Base-by-base conservation (phyloP, 2,113 vertebrate species). In the Barbus barbus region DNA sequence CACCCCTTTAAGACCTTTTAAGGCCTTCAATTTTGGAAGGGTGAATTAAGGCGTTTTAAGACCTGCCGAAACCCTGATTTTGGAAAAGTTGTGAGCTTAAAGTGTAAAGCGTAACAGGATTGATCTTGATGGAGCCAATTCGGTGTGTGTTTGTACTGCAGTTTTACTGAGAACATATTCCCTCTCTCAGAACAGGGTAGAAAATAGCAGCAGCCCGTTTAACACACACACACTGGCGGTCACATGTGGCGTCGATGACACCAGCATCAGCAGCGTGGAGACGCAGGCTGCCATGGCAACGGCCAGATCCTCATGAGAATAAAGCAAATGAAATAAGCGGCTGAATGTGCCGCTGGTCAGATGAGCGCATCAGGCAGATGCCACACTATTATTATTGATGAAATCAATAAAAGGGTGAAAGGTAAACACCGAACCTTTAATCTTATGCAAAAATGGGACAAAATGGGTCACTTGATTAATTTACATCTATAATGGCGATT, bases 261-360 rank as follows among this genome's bases (percentile, higher is more conserved):
- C 67, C 76, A 38, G 69, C 67, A 9, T 26, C 20, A 18, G 56
- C 67, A 5, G 61, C 13, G 2, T 11, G 58, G 56, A 78, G 46
- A 16, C 31, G 2, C 18, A 11, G 9, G 83, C 24, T 71, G 36
- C 78, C 71, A 87, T 84, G 78, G 82, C 69, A 84, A 87, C 82
- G 1, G 4, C 5, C 48, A 72, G 31, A 79, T 78, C 26, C 44
- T 44, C 84, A 9, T 18, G 63, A 58, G 16, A n/a, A 20, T 36
- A 53, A 58, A 53, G 36, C 24, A 84, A 31, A 46, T 74, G 20
- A 81, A 33, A 24, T 26, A 87, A 63, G 63, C 24, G 24, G 75
- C 28, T 16, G 44, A 79, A 60, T 8, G 60, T 74, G 53, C 20
- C 12, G 41, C 12, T 38, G 58, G 74, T 79, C 74, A 60, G 65